Evolutionary conservation across 2,888 invertebrate genomes (phyloP).

Genomic region (Acanthoscelides obtectus): DNA sequence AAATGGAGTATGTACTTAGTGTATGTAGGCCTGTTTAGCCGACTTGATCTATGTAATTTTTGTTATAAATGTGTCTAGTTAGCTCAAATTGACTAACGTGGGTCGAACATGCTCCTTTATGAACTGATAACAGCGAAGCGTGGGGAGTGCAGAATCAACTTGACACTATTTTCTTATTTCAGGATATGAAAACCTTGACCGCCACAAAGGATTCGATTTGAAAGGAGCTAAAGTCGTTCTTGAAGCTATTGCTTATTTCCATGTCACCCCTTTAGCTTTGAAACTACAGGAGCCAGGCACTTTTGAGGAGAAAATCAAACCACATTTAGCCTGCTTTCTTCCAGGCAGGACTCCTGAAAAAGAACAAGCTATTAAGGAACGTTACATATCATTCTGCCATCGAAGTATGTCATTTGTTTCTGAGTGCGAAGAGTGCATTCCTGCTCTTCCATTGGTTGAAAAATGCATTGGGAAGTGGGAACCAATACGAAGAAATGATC

Average conservation of each 20-base stretch:
- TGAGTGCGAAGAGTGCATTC: constrained; percentile 12
- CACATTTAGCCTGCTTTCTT: neutral
- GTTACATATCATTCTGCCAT: too few relatives aligned
- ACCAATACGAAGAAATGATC: neutral
- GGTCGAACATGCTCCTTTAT: too few relatives aligned
- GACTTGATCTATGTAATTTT: too few relatives aligned
- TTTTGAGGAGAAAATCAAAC: constrained; percentile 10
- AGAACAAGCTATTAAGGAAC: constrained; percentile 1
- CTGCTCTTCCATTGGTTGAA: constrained; percentile 7
- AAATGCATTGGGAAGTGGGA: constrained; percentile 11
- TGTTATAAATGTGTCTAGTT: too few relatives aligned
- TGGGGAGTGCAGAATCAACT: too few relatives aligned
- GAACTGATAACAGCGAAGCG: too few relatives aligned
- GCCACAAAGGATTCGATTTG: neutral
- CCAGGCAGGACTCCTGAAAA: neutral
- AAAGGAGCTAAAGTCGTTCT: neutral
- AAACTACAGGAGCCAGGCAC: constrained; percentile 1
- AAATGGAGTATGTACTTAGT: too few relatives aligned
- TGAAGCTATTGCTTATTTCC: neutral
- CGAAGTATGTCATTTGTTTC: constrained; percentile 7
- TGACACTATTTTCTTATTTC: too few relatives aligned
- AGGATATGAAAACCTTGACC: neutral
- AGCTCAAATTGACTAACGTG: too few relatives aligned
- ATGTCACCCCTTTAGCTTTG: neutral
- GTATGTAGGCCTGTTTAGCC: too few relatives aligned